These are phyloP conservation scores for Lypha dubia DNA, from an alignment of 2,888 invertebrate genomes.

Conservation along the genomic window DNA sequence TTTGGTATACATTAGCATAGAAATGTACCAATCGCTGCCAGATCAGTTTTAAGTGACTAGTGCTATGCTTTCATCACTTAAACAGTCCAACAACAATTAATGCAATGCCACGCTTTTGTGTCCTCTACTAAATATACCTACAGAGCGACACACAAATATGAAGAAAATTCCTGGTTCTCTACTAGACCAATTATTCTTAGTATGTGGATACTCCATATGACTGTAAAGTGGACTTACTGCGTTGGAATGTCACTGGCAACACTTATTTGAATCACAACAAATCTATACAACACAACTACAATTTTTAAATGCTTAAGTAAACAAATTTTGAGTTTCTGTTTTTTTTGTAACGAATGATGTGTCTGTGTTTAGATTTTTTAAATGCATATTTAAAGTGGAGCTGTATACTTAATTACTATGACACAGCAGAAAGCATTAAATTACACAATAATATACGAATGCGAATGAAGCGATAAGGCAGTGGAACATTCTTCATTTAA, in stretches of 20 bases:
- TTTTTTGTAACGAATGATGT: constrained; percentile 5
- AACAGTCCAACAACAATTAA: no score
- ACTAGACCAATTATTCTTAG: no score
- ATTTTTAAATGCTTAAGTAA: constrained; percentile 22
- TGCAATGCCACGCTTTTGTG: no score
- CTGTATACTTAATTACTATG: constrained; percentile 22
- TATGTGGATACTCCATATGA: no score
- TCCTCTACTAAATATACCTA: no score
- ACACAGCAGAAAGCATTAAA: constrained; percentile 26
- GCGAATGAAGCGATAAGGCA: background rate
- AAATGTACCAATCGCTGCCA: no score
- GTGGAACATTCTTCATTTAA: background rate
- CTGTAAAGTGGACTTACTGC: no score
- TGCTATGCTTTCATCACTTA: no score
- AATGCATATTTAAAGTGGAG: constrained; percentile 38
- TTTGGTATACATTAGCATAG: no score
- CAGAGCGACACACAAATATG: no score
- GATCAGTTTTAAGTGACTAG: no score
- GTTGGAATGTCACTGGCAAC: constrained; percentile 6
- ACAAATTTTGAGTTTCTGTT: background rate
- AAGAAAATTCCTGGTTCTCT: no score
- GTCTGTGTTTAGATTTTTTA: constrained; percentile 18
- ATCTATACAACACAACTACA: background rate
- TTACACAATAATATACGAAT: constrained; percentile 25
- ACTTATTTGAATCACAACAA: background rate